phyloP scores from a whole-genome alignment of 1,140 invertebrate species.

The Meloidogyne exigua region DNA sequence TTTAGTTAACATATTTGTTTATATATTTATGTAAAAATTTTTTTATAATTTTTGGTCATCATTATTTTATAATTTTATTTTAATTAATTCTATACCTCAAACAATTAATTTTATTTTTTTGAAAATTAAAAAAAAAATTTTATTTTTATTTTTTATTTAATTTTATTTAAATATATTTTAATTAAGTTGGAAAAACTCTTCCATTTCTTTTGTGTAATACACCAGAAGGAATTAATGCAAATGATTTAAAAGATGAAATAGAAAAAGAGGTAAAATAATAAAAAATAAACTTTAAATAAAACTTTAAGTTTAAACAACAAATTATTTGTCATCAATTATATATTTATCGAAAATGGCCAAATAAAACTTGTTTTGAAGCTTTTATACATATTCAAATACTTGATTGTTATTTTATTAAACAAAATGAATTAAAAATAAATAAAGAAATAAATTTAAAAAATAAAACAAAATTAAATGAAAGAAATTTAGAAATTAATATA shows the following conservation, averaged over 20 bases:
- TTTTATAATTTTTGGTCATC: background rate
- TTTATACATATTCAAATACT: no score
- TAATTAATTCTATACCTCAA: no score
- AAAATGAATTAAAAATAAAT: no score
- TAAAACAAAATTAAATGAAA: no score
- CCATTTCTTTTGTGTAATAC: constrained; percentile 28
- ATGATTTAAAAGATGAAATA: constrained; percentile 26
- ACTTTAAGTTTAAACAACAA: constrained; percentile 27
- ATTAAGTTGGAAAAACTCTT: constrained; percentile 22
- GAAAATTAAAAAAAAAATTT: background rate
- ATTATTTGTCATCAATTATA: constrained; percentile 26
- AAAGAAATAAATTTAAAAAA: no score
- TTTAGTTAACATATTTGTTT: background rate
- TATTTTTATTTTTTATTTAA: background rate
- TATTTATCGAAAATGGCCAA: constrained; percentile 25
- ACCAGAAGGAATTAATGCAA: constrained; percentile 19
- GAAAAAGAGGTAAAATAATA: constrained; percentile 29
- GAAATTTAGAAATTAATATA: no score
- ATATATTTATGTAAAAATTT: background rate
- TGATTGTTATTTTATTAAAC: no score
- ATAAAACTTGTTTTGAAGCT: no score
- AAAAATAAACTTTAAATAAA: background rate
- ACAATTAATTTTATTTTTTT: no score
- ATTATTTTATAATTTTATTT: background rate
- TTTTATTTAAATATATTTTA: background rate